Conservation (phyloP, 2,113 vertebrate genomes). For the Eurypyga helias region DNA sequence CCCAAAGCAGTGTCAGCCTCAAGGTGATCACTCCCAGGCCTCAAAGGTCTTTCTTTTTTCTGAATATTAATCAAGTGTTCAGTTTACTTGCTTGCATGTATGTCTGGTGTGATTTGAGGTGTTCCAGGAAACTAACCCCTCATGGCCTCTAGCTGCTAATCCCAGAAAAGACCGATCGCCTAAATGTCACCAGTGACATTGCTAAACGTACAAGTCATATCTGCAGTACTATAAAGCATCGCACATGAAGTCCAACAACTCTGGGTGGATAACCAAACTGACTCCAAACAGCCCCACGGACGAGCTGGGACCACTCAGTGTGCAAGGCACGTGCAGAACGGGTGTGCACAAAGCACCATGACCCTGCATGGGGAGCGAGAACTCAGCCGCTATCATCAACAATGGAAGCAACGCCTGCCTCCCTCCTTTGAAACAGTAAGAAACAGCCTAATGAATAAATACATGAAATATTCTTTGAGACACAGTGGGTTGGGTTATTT, state of each 20-base stretch:
- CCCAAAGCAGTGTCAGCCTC: not conserved
- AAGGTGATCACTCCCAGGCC: not conserved
- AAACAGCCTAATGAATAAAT: not conserved
- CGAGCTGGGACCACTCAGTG: fast-evolving
- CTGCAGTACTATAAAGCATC: not conserved
- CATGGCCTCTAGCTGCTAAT: not conserved
- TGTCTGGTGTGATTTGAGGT: not conserved
- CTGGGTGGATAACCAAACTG: not conserved
- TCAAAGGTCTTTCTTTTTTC: not conserved
- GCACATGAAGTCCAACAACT: not conserved
- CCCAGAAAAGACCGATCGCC: not conserved
- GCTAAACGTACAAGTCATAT: not conserved
- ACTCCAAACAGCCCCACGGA: not conserved
- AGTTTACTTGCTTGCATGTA: not conserved
- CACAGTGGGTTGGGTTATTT: not conserved
- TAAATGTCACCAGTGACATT: not conserved
- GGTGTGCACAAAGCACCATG: fast-evolving
- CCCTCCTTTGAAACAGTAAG: not conserved
- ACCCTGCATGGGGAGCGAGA: not conserved
- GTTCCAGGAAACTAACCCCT: not conserved
- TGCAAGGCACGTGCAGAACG: fast-evolving
- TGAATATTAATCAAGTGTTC: not conserved
- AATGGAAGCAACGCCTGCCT: fast-evolving
- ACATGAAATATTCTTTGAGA: not conserved
- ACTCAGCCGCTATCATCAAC: not conserved